Evolutionary conservation across 2,113 vertebrate species (phyloP).

Genomic region (Morone saxatilis): DNA sequence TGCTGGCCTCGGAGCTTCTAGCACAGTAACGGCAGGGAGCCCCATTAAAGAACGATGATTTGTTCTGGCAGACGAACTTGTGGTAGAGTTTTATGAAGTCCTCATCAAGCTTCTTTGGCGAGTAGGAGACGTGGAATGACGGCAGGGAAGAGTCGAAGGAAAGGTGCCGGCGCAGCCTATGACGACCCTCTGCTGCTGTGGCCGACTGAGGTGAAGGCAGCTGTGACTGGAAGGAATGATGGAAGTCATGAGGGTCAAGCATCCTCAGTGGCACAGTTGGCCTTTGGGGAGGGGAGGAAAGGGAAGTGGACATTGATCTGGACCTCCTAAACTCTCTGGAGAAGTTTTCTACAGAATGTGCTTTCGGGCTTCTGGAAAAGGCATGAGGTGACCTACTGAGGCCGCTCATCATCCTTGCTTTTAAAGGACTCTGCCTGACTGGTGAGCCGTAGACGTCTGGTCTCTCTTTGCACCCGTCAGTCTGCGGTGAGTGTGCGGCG

Average conservation of each 20-base stretch:
- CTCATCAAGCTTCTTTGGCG: slow-evolving; percentile 61
- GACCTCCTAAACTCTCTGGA: slow-evolving; percentile 7
- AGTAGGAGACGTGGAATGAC: accelerated
- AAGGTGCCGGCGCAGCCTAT: slow-evolving; percentile 18
- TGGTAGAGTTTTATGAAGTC: slow-evolving; percentile 80
- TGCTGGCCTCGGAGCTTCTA: neutral
- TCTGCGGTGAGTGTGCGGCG: neutral
- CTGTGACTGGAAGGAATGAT: slow-evolving; percentile 2
- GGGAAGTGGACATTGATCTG: neutral
- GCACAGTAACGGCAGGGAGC: slow-evolving; percentile 71
- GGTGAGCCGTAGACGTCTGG: slow-evolving; percentile 36
- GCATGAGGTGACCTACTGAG: slow-evolving; percentile 41
- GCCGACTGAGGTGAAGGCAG: slow-evolving; percentile 18
- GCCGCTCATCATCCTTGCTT: slow-evolving; percentile 5
- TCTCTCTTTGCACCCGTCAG: neutral
- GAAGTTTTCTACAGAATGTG: neutral
- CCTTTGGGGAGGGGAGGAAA: slow-evolving; percentile 22
- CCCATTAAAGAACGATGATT: neutral
- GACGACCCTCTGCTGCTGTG: neutral
- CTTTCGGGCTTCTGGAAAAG: slow-evolving; percentile 34
- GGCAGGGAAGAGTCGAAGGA: slow-evolving; percentile 54
- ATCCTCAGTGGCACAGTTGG: slow-evolving; percentile 1
- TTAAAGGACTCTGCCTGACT: slow-evolving; percentile 60
- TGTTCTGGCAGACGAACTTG: slow-evolving; percentile 76
- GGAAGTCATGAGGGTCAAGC: slow-evolving; percentile 7